Evolutionary conservation across 2,888 invertebrate genomes (phyloP).

Genomic region (Drosophila mettleri): DNA sequence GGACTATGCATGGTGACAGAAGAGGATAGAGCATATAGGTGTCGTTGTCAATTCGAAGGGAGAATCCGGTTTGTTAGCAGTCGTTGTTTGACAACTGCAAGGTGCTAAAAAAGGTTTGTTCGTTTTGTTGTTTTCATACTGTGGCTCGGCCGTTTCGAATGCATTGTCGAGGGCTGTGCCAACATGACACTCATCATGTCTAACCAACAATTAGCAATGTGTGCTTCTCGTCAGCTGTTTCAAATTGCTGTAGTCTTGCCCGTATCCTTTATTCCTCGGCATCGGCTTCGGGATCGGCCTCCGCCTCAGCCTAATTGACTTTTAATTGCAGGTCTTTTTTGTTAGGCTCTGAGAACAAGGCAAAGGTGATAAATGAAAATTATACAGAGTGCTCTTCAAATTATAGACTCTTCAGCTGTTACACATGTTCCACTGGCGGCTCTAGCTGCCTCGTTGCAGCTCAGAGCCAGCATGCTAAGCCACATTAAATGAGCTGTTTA

Average conservation of each 20-base stretch:
- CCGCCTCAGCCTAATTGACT: conserved; percentile 63
- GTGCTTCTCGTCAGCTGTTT: conserved; percentile 68
- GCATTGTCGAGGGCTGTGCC: conserved; percentile 28
- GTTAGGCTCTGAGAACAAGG: conserved; percentile 14
- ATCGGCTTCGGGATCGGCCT: no score
- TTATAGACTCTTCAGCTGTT: conserved; percentile 37
- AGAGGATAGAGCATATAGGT: conserved; percentile 26
- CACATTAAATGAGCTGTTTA: conserved; percentile 37
- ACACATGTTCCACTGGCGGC: conserved; percentile 27
- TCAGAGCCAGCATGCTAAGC: conserved; percentile 33
- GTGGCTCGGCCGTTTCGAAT: conserved; percentile 33
- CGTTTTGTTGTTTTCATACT: conserved; percentile 4
- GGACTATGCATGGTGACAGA: no score
- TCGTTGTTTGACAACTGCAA: conserved; percentile 63
- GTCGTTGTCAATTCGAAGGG: neutral
- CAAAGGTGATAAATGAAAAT: conserved; percentile 59
- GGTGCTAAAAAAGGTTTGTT: conserved; percentile 68
- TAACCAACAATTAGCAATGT: conserved; percentile 75
- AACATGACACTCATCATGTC: conserved; percentile 54
- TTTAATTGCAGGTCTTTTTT: conserved; percentile 70
- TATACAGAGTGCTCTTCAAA: conserved; percentile 40
- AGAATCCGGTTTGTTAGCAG: conserved; percentile 10
- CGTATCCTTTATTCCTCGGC: conserved; percentile 53
- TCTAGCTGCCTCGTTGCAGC: conserved; percentile 36
- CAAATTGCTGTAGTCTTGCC: conserved; percentile 35